Conservation (phyloP, 64 coral and sea anemone species). For the Catalaphyllia jardinei region DNA sequence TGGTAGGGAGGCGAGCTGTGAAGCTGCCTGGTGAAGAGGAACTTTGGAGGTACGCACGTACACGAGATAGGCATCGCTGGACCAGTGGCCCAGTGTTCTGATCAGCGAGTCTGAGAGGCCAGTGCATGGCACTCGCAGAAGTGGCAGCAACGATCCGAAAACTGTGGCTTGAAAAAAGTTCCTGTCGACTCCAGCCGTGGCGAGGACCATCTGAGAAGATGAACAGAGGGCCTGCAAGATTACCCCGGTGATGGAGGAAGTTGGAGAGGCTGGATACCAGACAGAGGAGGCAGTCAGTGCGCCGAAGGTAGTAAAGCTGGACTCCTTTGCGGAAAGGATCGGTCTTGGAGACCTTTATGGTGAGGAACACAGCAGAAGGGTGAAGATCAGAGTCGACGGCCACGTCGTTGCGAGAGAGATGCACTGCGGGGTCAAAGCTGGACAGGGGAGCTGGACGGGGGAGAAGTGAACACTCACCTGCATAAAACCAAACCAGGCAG, state of each 20-base stretch:
- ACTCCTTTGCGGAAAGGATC: neutral
- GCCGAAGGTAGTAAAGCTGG: too few species aligned
- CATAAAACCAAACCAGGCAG: conserved; percentile 19
- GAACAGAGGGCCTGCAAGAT: neutral
- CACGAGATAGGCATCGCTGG: too few species aligned
- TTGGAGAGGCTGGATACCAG: neutral
- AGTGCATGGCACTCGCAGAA: too few species aligned
- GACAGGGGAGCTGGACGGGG: neutral
- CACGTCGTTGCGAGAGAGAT: conserved; percentile 9
- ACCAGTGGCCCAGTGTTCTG: too few species aligned
- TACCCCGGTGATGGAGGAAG: neutral
- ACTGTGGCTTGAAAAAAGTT: too few species aligned
- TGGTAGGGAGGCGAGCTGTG: too few species aligned
- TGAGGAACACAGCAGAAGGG: neutral
- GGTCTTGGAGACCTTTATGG: conserved; percentile 37
- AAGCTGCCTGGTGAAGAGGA: too few species aligned
- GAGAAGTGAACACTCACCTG: neutral
- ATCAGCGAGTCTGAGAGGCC: too few species aligned
- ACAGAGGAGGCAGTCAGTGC: too few species aligned
- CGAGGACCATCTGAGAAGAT: neutral
- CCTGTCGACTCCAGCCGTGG: too few species aligned
- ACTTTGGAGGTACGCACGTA: too few species aligned
- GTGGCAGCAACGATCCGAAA: too few species aligned
- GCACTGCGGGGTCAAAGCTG: neutral
- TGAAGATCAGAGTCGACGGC: neutral